Percentiles rank a stretch among this genome's conserved stretches.
phyloP scores from a whole-genome alignment of 2,113 vertebrate genomes.

The human (Homo sapiens) region GRCh38 chr19:29494001-29494500 shows the following conservation, averaged over 20 bases:
- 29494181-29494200: not conserved
- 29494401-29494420: fast-evolving
- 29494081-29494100: not conserved
- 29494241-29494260: not conserved
- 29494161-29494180: not conserved
- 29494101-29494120: not conserved
- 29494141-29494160: not conserved
- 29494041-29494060: too few species aligned
- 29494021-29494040: too few species aligned
- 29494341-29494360: not conserved
- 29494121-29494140: not conserved
- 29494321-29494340: not conserved
- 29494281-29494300: not conserved
- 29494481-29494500: not conserved
- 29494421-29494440: fast-evolving
- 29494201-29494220: not conserved
- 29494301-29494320: not conserved
- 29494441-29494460: not conserved
- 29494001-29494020: too few species aligned
- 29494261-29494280: not conserved
- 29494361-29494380: not conserved
- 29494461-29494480: too few species aligned
- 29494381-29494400: too few species aligned
- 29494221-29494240: not conserved
- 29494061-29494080: too few species aligned